A percentile compares a stretch with the other conserved stretches of the same genome.
These are phyloP conservation scores for Drosophila buzzatii DNA, from an alignment of 2,888 invertebrate genomes.

Conservation along the genomic window DNA sequence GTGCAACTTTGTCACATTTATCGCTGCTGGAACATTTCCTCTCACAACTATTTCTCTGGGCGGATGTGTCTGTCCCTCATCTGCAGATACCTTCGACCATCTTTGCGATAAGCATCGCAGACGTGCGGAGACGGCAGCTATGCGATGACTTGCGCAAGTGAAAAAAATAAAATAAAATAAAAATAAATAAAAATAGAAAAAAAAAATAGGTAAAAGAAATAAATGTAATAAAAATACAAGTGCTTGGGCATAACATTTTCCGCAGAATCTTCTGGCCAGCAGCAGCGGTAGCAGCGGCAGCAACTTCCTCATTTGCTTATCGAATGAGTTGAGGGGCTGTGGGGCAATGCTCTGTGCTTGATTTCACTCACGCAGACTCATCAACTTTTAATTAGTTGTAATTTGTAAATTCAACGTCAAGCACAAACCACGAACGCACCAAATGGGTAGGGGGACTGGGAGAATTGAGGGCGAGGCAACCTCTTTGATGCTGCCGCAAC, in stretches of 20 bases:
- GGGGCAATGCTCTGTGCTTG: constrained; percentile 56
- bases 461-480: background rate
- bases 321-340: constrained; percentile 16
- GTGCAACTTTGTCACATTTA: constrained; percentile 72
- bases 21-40: constrained; percentile 65
- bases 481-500: constrained; percentile 48
- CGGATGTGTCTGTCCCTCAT: constrained; percentile 63
- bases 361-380: constrained; percentile 81
- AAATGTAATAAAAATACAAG: constrained; percentile 39
- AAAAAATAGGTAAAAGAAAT: constrained; percentile 16
- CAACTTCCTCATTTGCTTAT: constrained; percentile 71
- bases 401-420: constrained; percentile 82
- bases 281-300: constrained; percentile 4
- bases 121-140: constrained; percentile 23
- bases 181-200: constrained; percentile 14
- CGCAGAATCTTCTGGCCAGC: constrained; percentile 45
- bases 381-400: constrained; percentile 84
- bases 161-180: constrained; percentile 25
- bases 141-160: constrained; percentile 59
- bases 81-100: constrained; percentile 26
- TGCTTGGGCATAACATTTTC: constrained; percentile 47
- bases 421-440: constrained; percentile 50
- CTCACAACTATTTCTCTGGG: constrained; percentile 58
- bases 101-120: constrained; percentile 63
- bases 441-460: background rate